A percentile compares a stretch with the other conserved stretches of the same genome.
These are phyloP conservation scores for Dastarcus helophoroides DNA, from an alignment of 2,888 invertebrate genomes.

Conservation along the genomic window DNA sequence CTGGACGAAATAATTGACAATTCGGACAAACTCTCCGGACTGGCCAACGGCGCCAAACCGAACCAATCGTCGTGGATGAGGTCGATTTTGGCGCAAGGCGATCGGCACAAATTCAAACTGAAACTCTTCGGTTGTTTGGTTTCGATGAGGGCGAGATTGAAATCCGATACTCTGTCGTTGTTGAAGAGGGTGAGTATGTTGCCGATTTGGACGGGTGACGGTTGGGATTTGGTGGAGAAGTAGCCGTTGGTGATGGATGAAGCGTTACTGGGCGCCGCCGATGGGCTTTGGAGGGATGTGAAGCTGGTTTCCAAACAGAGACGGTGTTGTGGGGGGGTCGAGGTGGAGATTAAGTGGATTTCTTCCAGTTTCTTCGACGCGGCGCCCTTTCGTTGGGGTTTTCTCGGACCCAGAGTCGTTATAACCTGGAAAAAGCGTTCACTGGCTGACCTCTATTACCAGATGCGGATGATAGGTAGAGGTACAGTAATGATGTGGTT, in stretches of 20 bases:
- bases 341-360: too few species aligned
- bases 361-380: constrained; percentile 11
- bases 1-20: constrained; percentile 66
- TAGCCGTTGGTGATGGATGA: constrained; percentile 34
- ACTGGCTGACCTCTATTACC: too few species aligned
- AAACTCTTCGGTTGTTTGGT: constrained; percentile 14
- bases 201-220: constrained; percentile 21
- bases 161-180: constrained; percentile 8
- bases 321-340: constrained; percentile 36
- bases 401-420: constrained; percentile 67
- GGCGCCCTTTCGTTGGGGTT: constrained; percentile 50
- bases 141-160: constrained; percentile 5
- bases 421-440: constrained; percentile 61
- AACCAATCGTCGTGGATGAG: constrained; percentile 53
- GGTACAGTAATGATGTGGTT: too few species aligned
- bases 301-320: constrained; percentile 66
- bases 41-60: constrained; percentile 65
- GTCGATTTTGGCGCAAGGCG: constrained; percentile 33
- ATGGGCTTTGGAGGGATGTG: constrained; percentile 50
- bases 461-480: too few species aligned
- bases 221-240: constrained; percentile 29
- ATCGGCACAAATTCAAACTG: constrained; percentile 22
- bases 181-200: constrained; percentile 8
- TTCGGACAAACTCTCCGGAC: constrained; percentile 72
- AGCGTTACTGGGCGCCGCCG: constrained; percentile 24